Percentiles rank a stretch among this genome's conserved stretches.
Conservation (phyloP, 2,797 vertebrate species). For the Sebastes melanostomus region DNA sequence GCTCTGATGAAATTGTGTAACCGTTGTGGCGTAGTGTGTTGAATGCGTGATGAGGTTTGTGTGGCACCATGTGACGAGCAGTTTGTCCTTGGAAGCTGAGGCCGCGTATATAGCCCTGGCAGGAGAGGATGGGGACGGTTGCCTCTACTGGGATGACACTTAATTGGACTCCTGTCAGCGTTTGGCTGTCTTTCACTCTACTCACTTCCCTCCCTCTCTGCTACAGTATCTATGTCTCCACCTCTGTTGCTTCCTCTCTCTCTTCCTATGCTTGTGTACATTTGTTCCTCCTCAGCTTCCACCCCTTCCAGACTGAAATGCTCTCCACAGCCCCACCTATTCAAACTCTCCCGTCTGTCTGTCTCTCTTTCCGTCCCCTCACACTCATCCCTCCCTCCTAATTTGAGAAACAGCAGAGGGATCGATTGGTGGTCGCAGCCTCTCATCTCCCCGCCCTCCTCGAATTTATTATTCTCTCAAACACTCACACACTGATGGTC, state of each 20-base stretch:
- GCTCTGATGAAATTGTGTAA: constrained; percentile 32
- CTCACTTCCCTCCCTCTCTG: constrained; percentile 30
- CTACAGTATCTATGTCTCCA: constrained; percentile 19
- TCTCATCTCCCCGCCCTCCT: constrained; percentile 58
- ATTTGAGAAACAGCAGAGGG: constrained; percentile 69
- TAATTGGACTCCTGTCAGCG: constrained; percentile 76
- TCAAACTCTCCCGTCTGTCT: background rate
- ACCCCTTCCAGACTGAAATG: constrained; percentile 12
- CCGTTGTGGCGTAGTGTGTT: background rate
- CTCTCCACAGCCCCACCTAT: background rate
- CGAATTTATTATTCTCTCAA: constrained; percentile 72
- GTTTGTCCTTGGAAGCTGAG: constrained; percentile 65
- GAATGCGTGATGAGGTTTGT: constrained; percentile 38
- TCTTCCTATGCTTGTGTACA: background rate
- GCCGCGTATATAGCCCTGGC: constrained; percentile 29
- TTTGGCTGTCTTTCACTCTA: constrained; percentile 69
- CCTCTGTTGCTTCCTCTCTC: background rate
- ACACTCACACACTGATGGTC: constrained; percentile 61
- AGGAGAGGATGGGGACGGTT: constrained; percentile 47
- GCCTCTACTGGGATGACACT: constrained; percentile 63
- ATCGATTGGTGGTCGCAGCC: constrained; percentile 73
- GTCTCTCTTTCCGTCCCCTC: constrained; percentile 19
- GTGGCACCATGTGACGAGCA: constrained; percentile 15
- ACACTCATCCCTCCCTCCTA: constrained; percentile 64
- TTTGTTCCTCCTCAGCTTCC: background rate